Base-by-base conservation (phyloP, 1,140 invertebrate species). In the Anadara kagoshimensis region DNA sequence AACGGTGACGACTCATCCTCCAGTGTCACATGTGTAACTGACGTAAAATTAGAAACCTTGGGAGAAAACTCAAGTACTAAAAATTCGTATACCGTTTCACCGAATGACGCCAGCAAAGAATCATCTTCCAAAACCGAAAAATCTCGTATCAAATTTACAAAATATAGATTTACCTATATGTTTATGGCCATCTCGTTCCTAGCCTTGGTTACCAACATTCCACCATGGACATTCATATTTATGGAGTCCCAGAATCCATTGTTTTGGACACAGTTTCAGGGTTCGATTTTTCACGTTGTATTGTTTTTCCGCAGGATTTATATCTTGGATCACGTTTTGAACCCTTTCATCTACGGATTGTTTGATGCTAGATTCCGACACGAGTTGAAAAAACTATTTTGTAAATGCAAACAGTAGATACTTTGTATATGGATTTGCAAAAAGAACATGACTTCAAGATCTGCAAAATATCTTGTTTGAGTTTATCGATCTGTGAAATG, bases 111-210 rank as follows among this genome's bases (percentile, higher is more conserved):
- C n/a, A 41, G 41, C 36, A 56, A 59, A n/a, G 36, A 29, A 16
- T 10, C n/a, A 11, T 58, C 22, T 57, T 22, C 20, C 24, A 41
- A 44, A 43, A 26, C 29, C 22, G n/a, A 22, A 36, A n/a, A 49
- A n/a, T 11, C 22, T 16, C 7, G 14, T 44, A 22, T 12, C n/a
- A 24, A 61, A 3, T 44, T 22, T 22, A 44, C 58, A 10, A 41
- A 47, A n/a, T 57, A 45, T 47, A 43, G 66, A 24, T 44, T 61
- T 22, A 44, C 58, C 22, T 61, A 44, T 22, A 61, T 61, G 58
- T 61, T 61, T 7, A 61, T 61, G 58, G 44, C 58, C 0, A 61
- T 61, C 22, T 61, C 58, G 10, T 22, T 61, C 8, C n/a, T 61
- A 10, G 58, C 20, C 22, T 61, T 61, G n/a, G 18, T 61, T 43